Evolutionary conservation across 1,140 invertebrate species (phyloP), one percentile per base, ranked within the genome.

Genomic region (Diorhabda elongata): DNA sequence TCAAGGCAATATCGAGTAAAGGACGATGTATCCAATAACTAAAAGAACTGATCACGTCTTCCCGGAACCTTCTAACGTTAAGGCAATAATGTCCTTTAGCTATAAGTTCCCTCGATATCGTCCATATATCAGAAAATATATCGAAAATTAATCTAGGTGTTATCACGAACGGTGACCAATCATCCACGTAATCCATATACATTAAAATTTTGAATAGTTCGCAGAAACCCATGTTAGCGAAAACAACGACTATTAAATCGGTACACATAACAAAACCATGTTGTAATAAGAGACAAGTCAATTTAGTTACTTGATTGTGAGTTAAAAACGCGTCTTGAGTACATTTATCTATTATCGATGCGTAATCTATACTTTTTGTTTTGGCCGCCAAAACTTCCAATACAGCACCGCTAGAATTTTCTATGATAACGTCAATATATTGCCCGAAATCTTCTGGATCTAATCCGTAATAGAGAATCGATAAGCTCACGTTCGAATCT

Each of bases 381-480:
- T 64, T 64, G 11, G 8, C 0, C 8, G 63, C 63, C 11, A 64
- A 26, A 3, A 42, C 26, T 41, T 7, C n/a, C 26, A 64, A 44
- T 8, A 57, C 45, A 8, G 9, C 9, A 52, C 44, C n/a, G 8
- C 42, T 6, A 2, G 63, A 64, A 52, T 64, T 3, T 56, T 72
- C 47, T 4, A 72, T 63, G 11, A 72, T 72, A 42, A 68, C 44
- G 58, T 58, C 43, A n/a, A 70, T 11, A 52, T 65, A 72, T 4
- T 58, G 41, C 9, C 52, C 9, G 2, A 68, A 9, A 41, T 64
- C 60, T 9, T 66, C 43, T 8, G 41, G 41, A 44, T 66, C 66
- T 6, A 67, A 44, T 4, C 43, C 8, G 11, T 45, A 11, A 47
- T n/a, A 11, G 9, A 72, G 6, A 42, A 58, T 42, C 42, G 56